Base-by-base conservation (phyloP, 2,888 invertebrate species). In the Epinotia brunnichana region DNA sequence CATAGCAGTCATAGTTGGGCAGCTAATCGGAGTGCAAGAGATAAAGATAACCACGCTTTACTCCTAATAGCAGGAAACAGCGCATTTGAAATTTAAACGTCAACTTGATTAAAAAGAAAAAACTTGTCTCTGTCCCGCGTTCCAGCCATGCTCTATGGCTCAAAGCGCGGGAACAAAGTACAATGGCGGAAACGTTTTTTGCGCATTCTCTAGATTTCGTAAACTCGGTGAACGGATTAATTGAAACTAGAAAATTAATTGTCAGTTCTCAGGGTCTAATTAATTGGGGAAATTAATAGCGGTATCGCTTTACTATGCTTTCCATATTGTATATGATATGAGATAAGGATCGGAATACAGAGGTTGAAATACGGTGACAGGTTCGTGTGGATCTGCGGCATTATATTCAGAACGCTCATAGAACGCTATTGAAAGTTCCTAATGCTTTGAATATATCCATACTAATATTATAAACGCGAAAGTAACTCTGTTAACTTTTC, bases 161-260 rank as follows among this genome's bases (percentile, higher is more conserved):
- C 77, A 54, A 74, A 78, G 78, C 84, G 85, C 85, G 87, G 85
- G 86, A 87, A 81, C 54, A 24, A 29, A 63, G 73, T 76, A 88
- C 87, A 88, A 88, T 85, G 82, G 82, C 86, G 87, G 86, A 88
- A 85, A 82, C 77, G 60, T 17, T 84, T 83, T 85, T 82, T 81
- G 75, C 75, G 76, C 77, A 81, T 77, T 82, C 79, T 81, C 79
- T 82, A 78, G 82, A 82, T 78, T 83, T 77, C 69, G 73, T 85
- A 84, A 85, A 85, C 82, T 78, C 74, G 81, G 82, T 63, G 81
- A 81, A 78, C 78, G 74, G 73, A 76, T 80, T 85, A 41, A 68
- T 74, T 73, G 63, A 73, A 73, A 69, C 62, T 41, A 67, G 69
- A 63, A 69, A 69, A 72, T 63, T 68, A 68, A 63, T 57, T 59